Percentiles rank a stretch among this genome's conserved stretches.
Evolutionary conservation across 2,888 invertebrate species (phyloP).

Genomic region (Seira ritae): DNA sequence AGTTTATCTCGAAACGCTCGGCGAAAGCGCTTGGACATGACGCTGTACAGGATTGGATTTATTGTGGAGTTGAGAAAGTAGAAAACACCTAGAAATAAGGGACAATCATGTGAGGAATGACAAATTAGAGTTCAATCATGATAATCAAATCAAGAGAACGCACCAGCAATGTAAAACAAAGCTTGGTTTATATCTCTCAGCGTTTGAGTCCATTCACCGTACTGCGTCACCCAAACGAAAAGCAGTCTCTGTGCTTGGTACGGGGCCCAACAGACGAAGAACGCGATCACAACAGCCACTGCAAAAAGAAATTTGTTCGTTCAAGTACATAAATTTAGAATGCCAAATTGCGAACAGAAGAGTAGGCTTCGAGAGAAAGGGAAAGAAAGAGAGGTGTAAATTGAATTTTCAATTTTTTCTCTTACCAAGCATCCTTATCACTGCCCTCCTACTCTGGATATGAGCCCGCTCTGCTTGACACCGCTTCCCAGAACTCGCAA

Average conservation of each 20-base stretch:
- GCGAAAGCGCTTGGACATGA: conserved; percentile 67
- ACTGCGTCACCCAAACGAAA: conserved; percentile 1
- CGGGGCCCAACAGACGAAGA: conserved; percentile 63
- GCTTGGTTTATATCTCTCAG: conserved; percentile 73
- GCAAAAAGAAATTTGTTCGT: too few species aligned
- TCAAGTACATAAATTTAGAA: background rate
- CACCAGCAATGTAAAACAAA: conserved; percentile 74
- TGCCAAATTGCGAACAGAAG: too few species aligned
- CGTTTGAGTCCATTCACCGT: conserved; percentile 71
- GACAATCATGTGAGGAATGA: too few species aligned
- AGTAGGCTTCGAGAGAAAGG: too few species aligned
- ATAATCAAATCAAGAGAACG: conserved; percentile 26
- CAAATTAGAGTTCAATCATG: too few species aligned
- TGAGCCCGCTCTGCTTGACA: conserved; percentile 74
- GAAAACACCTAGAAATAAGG: conserved; percentile 62
- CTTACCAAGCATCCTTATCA: conserved; percentile 75
- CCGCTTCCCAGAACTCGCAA: conserved; percentile 54
- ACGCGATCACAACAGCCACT: conserved; percentile 56
- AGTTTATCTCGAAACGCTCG: conserved; percentile 69
- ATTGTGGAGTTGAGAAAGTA: conserved; percentile 68
- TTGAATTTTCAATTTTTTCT: conserved; percentile 11
- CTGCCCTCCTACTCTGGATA: conserved; percentile 74
- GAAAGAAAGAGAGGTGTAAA: background rate
- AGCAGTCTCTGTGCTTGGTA: conserved; percentile 56
- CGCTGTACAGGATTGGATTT: conserved; percentile 61